phyloP scores from a whole-genome alignment of 2,113 vertebrate genomes.

The Indicator maculatus region DNA sequence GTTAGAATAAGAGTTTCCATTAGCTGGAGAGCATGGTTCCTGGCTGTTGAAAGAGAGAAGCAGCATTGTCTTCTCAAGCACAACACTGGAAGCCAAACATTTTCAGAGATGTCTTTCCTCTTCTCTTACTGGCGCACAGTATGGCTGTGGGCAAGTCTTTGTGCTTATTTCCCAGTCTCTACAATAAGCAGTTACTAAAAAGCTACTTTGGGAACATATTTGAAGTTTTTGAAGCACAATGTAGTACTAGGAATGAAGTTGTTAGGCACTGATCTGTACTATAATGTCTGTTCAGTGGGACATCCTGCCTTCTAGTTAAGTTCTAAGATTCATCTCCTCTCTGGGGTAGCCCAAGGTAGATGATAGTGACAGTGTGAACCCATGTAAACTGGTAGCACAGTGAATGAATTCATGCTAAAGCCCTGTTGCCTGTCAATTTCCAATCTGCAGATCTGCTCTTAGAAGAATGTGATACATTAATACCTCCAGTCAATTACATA shows the following conservation, averaged over 20 bases:
- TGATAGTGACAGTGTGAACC: neutral
- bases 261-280: neutral
- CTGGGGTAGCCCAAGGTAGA: neutral
- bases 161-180: neutral
- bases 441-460: neutral
- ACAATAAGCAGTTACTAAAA: neutral
- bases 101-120: neutral
- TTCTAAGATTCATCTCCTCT: neutral
- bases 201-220: neutral
- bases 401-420: neutral
- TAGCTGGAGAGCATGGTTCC: neutral
- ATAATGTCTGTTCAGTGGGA: neutral
- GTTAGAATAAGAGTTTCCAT: conserved; percentile 20
- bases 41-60: neutral
- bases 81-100: neutral
- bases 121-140: neutral
- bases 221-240: neutral
- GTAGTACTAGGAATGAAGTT: neutral
- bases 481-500: neutral
- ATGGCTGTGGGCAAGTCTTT: neutral
- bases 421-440: neutral
- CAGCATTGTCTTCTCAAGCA: neutral
- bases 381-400: neutral
- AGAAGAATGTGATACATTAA: neutral
- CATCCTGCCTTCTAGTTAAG: neutral